These are phyloP conservation scores for Hippocampus abdominalis DNA, from an alignment of 2,113 vertebrate species.

Conservation along the genomic window DNA sequence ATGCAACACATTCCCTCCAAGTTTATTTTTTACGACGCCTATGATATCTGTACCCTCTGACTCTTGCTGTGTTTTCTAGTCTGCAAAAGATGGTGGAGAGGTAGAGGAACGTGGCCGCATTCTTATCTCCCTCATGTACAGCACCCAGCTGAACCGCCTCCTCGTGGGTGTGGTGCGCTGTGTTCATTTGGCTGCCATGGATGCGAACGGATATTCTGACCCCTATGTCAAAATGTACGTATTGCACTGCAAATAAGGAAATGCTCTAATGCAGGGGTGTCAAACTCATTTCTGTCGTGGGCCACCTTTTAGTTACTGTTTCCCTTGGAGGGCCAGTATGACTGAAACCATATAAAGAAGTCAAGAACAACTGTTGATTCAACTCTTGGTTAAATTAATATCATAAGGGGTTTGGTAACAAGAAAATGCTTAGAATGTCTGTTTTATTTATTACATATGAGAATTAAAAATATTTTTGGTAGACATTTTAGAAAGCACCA, in stretches of 20 bases:
- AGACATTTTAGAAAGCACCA: too few species aligned
- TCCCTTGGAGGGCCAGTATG: too few species aligned
- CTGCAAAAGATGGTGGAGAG: conserved; percentile 78
- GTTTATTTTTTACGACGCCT: conserved; percentile 9
- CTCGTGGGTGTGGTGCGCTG: conserved; percentile 91
- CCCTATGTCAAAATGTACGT: conserved; percentile 93
- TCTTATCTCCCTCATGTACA: conserved; percentile 95
- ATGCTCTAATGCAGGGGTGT: too few species aligned
- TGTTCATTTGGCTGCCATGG: conserved; percentile 94
- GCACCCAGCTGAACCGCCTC: conserved; percentile 84
- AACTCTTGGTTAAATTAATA: too few species aligned
- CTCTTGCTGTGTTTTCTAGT: conserved; percentile 56
- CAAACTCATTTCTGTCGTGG: too few species aligned
- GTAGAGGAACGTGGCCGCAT: conserved; percentile 90
- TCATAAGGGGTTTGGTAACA: too few species aligned
- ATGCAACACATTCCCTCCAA: conserved; percentile 34
- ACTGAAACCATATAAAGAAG: too few species aligned
- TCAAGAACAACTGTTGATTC: too few species aligned
- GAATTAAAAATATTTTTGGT: too few species aligned
- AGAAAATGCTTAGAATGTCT: too few species aligned
- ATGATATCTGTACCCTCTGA: background rate
- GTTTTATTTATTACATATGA: too few species aligned
- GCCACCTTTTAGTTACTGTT: too few species aligned
- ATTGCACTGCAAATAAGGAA: background rate
- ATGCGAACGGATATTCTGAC: conserved; percentile 95